A percentile compares a stretch with the other conserved stretches of the same genome.
phyloP scores from a whole-genome alignment of 2,113 vertebrate genomes.

The Centropus bengalensis region DNA sequence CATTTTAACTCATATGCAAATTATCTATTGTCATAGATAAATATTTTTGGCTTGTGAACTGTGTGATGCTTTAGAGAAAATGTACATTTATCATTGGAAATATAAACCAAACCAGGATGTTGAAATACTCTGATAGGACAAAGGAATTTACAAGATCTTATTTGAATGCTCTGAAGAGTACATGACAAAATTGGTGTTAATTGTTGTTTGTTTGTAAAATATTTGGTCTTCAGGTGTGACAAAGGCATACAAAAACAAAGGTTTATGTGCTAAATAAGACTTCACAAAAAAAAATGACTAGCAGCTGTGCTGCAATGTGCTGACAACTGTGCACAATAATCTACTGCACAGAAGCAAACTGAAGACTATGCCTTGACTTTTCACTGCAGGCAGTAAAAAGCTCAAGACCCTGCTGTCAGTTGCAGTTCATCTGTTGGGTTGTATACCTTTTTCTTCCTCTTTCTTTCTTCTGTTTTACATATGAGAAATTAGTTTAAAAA shows the following conservation, averaged over 20 bases:
- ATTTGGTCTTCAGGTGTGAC: neutral
- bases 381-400: neutral
- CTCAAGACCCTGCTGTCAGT: neutral
- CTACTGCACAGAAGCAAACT: neutral
- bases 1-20: neutral
- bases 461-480: neutral
- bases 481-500: neutral
- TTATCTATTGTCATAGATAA: neutral
- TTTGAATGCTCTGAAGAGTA: neutral
- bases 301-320: neutral
- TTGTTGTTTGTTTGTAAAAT: neutral
- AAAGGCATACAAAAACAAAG: neutral
- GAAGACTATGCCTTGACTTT: neutral
- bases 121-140: neutral
- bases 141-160: neutral
- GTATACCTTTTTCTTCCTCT: neutral
- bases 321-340: neutral
- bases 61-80: neutral
- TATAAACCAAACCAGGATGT: neutral
- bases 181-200: neutral
- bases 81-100: neutral
- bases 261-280: neutral
- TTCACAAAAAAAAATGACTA: neutral
- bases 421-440: neutral
- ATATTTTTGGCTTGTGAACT: neutral